A percentile compares a stretch with the other conserved stretches of the same genome.
These are phyloP conservation scores for Scaptomyza polygonia DNA, from an alignment of 2,888 invertebrate species.

Conservation along the genomic window DNA sequence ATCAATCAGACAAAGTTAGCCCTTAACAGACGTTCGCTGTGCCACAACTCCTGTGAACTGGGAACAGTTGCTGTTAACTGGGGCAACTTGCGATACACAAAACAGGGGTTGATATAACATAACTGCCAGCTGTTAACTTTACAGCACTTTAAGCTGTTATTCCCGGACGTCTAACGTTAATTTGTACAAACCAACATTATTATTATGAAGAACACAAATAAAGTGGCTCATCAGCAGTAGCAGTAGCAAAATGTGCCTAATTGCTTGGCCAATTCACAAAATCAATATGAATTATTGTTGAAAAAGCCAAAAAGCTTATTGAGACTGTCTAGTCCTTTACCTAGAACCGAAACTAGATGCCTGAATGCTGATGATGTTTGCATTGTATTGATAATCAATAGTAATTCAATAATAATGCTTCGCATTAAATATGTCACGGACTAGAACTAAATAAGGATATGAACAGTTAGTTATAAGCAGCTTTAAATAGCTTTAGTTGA, in stretches of 20 bases:
- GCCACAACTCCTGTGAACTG: slow-evolving; percentile 38
- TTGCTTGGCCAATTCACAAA: slow-evolving; percentile 48
- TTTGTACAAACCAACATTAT: slow-evolving; percentile 20
- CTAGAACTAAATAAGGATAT: background rate
- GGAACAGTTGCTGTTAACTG: slow-evolving; percentile 53
- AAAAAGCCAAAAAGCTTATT: slow-evolving; percentile 20
- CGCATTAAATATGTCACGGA: slow-evolving; percentile 7
- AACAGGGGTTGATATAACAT: slow-evolving; percentile 21
- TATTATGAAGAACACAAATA: slow-evolving; percentile 39
- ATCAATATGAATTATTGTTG: slow-evolving; percentile 48
- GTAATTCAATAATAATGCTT: slow-evolving; percentile 19
- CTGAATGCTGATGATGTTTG: slow-evolving; percentile 9
- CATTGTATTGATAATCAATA: slow-evolving; percentile 12
- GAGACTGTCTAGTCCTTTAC: slow-evolving; percentile 20
- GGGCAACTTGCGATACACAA: slow-evolving; percentile 39
- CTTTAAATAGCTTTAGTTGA: slow-evolving; percentile 1
- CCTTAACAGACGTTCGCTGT: slow-evolving; percentile 11
- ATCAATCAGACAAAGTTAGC: slow-evolving; percentile 1
- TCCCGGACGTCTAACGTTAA: background rate
- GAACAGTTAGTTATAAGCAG: background rate
- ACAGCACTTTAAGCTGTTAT: background rate
- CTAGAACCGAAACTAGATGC: background rate
- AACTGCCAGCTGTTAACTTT: slow-evolving; percentile 6
- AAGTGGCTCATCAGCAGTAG: slow-evolving; percentile 10
- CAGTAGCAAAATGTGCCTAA: slow-evolving; percentile 39